Percentiles rank a stretch among this genome's conserved stretches.
Evolutionary conservation across 2,888 invertebrate genomes (phyloP).

Genomic region (Seladonia tumulorum): DNA sequence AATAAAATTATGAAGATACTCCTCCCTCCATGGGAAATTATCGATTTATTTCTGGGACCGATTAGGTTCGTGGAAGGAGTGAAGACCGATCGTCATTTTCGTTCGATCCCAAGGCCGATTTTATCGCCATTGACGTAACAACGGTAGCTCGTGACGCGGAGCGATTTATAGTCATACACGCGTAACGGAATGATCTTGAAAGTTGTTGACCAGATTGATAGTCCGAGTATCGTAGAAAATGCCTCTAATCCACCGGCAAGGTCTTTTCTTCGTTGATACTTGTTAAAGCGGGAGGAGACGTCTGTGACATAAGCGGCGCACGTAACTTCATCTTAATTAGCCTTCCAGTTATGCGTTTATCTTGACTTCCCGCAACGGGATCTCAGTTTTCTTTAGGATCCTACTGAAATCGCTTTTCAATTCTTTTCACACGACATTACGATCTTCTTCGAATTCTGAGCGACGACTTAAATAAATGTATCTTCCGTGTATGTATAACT

Average conservation of each 20-base stretch:
- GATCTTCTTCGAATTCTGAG: neutral
- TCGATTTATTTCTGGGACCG: neutral
- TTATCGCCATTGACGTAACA: neutral
- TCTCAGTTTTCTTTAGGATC: neutral
- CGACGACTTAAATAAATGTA: too few species aligned
- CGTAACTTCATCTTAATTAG: neutral
- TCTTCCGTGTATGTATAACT: too few species aligned
- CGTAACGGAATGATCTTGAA: neutral
- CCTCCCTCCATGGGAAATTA: neutral
- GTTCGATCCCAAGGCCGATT: neutral
- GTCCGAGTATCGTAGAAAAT: constrained; percentile 3
- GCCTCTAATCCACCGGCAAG: neutral
- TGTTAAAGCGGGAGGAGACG: neutral
- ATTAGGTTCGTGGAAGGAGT: neutral
- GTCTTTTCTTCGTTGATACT: neutral
- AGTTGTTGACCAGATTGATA: constrained; percentile 8
- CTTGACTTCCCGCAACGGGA: neutral
- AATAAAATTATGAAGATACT: neutral
- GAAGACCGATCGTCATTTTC: neutral
- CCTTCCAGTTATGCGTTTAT: neutral
- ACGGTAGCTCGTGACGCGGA: neutral
- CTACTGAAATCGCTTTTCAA: neutral
- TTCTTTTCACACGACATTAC: neutral
- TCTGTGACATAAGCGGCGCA: neutral
- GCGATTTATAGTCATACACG: neutral